phyloP scores from a whole-genome alignment of 2,797 vertebrate genomes.

The Decapterus maruadsi region DNA sequence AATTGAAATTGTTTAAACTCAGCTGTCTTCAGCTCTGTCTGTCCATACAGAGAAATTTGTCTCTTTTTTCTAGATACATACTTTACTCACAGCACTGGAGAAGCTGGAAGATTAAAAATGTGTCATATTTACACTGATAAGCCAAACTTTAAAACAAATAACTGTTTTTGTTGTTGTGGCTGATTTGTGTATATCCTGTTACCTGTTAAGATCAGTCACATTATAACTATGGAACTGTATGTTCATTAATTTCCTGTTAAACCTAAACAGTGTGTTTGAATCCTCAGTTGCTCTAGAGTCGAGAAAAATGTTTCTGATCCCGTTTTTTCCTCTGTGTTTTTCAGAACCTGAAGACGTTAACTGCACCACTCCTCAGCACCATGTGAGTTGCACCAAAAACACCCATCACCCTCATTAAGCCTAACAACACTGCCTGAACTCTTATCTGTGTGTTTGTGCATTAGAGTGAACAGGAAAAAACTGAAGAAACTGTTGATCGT shows the following conservation, averaged over 20 bases:
- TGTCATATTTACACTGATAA: background rate
- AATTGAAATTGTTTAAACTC: background rate
- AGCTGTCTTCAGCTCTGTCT: background rate
- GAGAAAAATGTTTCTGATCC: background rate
- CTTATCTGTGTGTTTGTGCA: slow-evolving; percentile 8
- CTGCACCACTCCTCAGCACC: slow-evolving; percentile 89
- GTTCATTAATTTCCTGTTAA: background rate
- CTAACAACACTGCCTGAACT: background rate
- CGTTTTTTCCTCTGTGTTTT: slow-evolving; percentile 13
- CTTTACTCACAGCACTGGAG: background rate
- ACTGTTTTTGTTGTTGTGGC: too few species aligned
- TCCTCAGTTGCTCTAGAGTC: background rate
- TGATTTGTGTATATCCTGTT: too few species aligned
- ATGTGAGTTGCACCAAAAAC: slow-evolving; percentile 82
- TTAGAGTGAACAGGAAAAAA: slow-evolving; percentile 63
- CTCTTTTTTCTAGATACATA: too few species aligned
- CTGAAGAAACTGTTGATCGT: slow-evolving; percentile 71
- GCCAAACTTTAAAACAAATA: too few species aligned
- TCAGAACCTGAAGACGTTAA: slow-evolving; percentile 95
- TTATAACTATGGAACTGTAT: too few species aligned
- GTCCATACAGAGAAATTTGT: too few species aligned
- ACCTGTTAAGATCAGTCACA: too few species aligned
- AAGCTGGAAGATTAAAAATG: background rate
- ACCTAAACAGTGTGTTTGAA: background rate
- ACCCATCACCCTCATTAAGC: accelerated